Conservation (phyloP, 2,113 vertebrate genomes). For the Eleginops maclovinus region DNA sequence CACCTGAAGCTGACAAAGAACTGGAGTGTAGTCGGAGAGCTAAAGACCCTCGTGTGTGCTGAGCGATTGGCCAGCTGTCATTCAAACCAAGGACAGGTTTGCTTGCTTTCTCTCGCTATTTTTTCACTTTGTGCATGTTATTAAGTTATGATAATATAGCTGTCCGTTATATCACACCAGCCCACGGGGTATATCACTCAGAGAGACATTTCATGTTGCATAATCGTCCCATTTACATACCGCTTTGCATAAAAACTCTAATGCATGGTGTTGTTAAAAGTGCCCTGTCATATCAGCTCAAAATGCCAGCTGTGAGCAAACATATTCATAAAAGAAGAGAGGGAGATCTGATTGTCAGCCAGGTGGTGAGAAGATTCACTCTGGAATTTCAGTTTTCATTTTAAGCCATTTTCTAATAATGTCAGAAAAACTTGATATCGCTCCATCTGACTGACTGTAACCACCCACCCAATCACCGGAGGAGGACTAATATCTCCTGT, state of each 20-base stretch:
- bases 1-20: conserved; percentile 56
- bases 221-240: conserved; percentile 64
- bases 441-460: conserved; percentile 22
- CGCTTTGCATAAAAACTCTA: conserved; percentile 51
- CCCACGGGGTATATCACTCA: conserved; percentile 68
- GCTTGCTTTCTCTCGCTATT: neutral
- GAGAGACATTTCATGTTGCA: conserved; percentile 62
- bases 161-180: conserved; percentile 67
- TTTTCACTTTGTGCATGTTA: conserved; percentile 47
- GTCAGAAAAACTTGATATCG: conserved; percentile 11
- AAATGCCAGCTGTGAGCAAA: conserved; percentile 43
- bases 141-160: conserved; percentile 55
- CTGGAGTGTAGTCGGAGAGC: conserved; percentile 21
- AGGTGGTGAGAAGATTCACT: neutral
- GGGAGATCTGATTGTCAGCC: conserved; percentile 29
- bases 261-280: conserved; percentile 14
- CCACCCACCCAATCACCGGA: conserved; percentile 35
- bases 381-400: conserved; percentile 2
- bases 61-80: conserved; percentile 58
- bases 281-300: conserved; percentile 27
- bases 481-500: conserved; percentile 2
- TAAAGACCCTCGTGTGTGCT: conserved; percentile 26
- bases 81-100: conserved; percentile 38
- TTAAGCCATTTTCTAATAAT: conserved; percentile 34
- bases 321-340: conserved; percentile 7